These are phyloP conservation scores for Clupea harengus DNA, from an alignment of 2,113 vertebrate genomes.

Conservation along the genomic window DNA sequence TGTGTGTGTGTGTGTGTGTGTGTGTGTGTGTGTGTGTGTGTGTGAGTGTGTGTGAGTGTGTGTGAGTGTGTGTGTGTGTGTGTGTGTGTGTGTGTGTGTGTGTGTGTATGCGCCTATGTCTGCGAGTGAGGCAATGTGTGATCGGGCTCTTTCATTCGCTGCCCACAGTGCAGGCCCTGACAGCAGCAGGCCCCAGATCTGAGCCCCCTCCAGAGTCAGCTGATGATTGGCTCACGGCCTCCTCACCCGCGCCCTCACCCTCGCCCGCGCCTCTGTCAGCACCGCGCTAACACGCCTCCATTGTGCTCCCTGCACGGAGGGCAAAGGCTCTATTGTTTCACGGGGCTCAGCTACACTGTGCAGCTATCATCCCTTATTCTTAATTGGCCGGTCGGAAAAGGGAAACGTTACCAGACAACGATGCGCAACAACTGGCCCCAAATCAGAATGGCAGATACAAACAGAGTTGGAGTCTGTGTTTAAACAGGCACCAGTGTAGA, in stretches of 20 bases:
- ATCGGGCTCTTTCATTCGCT: too few species aligned
- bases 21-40: background rate
- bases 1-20: background rate
- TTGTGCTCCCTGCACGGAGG: background rate
- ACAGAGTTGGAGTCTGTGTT: too few species aligned
- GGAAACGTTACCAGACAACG: background rate
- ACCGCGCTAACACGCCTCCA: background rate
- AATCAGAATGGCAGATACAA: background rate
- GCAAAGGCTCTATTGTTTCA: background rate
- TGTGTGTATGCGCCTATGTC: too few species aligned
- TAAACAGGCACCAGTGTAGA: too few species aligned
- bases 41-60: background rate
- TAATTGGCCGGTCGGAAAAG: background rate
- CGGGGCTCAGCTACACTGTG: background rate
- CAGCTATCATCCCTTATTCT: background rate
- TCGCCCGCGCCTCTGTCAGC: background rate
- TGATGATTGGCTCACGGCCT: background rate
- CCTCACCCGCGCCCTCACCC: background rate
- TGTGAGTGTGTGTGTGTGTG: background rate
- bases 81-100: too few species aligned
- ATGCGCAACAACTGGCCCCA: background rate
- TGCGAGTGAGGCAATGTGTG: too few species aligned
- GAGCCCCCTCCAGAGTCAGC: too few species aligned
- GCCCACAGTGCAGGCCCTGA: too few species aligned
- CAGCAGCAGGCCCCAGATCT: too few species aligned